Base-by-base conservation (phyloP, 2,888 invertebrate genomes). In the Lepidochrysops patricia region DNA sequence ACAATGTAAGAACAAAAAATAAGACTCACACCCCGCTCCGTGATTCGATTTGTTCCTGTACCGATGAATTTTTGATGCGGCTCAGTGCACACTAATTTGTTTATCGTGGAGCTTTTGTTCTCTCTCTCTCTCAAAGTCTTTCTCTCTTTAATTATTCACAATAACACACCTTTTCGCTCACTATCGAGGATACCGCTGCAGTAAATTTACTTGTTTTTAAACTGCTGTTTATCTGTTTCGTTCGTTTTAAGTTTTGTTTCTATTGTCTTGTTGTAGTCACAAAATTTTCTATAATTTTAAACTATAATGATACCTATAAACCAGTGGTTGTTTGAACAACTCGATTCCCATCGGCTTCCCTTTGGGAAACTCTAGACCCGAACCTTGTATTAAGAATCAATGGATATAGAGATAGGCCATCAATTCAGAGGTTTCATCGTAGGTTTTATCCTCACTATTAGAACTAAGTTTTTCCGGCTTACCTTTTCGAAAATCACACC, bases 81-180 rank as follows among this genome's bases (percentile, higher is more conserved):
- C 80, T 87, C 87, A 85, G 81, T 89, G 87, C 84, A 82, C 85
- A 79, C 86, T 89, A 88, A 88, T 89, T 88, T 89, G 88, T 88
- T 87, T 88, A 88, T 82, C 83, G 84, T 80, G 82, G 67, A 71
- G 70, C 72, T 76, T 69, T 79, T 81, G 77, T 75, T 77, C 73
- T 73, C 79, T 58, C 76, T 73, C 68, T 68, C 69, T 67, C 70
- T 70, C 71, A 69, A 69, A 72, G 72, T 72, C 71, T 75, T 76
- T 72, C 70, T 70, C 68, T 62, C 68, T 67, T 80, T 72, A 75
- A 77, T 78, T 76, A 76, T 76, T 76, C 67, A 77, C 67, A 64
- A 70, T 69, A 69, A 68, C 66, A 66, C 66, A 67, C 67, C 67
- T 67, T 67, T 63, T 68, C 63, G 60, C 62, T 57, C 64, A 58